phyloP scores from a whole-genome alignment of 1,140 invertebrate species.

The Dinoponera quadriceps region DNA sequence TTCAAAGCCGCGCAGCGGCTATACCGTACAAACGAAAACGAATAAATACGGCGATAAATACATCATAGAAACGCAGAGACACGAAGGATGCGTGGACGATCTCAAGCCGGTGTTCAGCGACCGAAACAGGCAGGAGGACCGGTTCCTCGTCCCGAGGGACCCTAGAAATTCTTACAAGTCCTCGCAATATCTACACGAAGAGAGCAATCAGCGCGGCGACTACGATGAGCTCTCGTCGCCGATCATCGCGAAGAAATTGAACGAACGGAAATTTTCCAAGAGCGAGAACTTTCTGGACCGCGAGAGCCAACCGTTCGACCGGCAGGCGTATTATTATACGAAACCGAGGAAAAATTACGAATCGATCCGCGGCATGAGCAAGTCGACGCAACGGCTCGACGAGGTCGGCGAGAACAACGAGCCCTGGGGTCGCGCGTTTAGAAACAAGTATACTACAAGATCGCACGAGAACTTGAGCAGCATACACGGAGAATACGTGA shows the following conservation, averaged over 20 bases:
- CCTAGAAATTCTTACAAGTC: constrained; percentile 60
- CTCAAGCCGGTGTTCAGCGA: constrained; percentile 81
- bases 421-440: constrained; percentile 72
- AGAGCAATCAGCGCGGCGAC: constrained; percentile 16
- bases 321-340: constrained; percentile 65
- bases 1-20: constrained; percentile 82
- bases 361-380: constrained; percentile 80
- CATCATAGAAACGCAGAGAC: constrained; percentile 86
- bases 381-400: constrained; percentile 82
- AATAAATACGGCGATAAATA: constrained; percentile 86
- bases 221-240: constrained; percentile 67
- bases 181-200: constrained; percentile 53
- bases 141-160: constrained; percentile 63
- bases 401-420: constrained; percentile 79
- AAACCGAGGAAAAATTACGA: constrained; percentile 81
- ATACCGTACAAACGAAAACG: constrained; percentile 85
- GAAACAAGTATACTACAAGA: constrained; percentile 79
- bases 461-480: constrained; percentile 82
- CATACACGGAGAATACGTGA: constrained; percentile 73
- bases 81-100: constrained; percentile 77
- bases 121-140: constrained; percentile 76
- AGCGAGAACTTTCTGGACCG: constrained; percentile 80
- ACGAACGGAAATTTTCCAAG: constrained; percentile 80
- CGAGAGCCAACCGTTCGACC: constrained; percentile 58
- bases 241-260: constrained; percentile 73